phyloP scores from a whole-genome alignment of 2,113 vertebrate genomes.

The Paedocypris sp. region DNA sequence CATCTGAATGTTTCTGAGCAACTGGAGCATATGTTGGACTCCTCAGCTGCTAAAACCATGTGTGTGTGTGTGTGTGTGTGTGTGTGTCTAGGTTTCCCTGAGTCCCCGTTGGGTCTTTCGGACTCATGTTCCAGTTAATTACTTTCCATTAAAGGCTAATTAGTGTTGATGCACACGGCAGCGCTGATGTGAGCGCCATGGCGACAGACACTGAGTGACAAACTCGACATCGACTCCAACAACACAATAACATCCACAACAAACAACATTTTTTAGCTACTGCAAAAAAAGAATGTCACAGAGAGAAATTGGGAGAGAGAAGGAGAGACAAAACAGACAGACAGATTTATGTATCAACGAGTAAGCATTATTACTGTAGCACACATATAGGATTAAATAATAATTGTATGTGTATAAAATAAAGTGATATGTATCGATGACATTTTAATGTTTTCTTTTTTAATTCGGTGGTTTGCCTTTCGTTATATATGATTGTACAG shows the following conservation, averaged over 20 bases:
- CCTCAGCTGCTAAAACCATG: slow-evolving; percentile 6
- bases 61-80: slow-evolving; percentile 11
- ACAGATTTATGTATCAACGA: too few relatives aligned
- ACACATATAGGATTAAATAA: too few relatives aligned
- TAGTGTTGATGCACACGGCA: slow-evolving; percentile 30
- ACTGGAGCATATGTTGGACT: slow-evolving; percentile 12
- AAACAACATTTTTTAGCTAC: not conserved
- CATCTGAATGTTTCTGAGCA: slow-evolving; percentile 20
- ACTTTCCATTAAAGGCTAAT: slow-evolving; percentile 42
- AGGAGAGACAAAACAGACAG: too few relatives aligned
- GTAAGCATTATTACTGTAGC: too few relatives aligned
- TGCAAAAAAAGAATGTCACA: not conserved
- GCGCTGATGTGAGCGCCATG: not conserved
- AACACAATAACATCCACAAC: not conserved
- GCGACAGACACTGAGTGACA: slow-evolving; percentile 7
- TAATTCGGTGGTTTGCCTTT: too few relatives aligned
- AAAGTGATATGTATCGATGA: too few relatives aligned
- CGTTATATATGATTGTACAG: too few relatives aligned
- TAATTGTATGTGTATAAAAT: too few relatives aligned
- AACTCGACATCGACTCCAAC: not conserved
- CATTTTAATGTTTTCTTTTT: too few relatives aligned
- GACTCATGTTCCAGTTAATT: slow-evolving; percentile 37
- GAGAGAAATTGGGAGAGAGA: too few relatives aligned
- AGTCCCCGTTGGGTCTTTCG: not conserved
- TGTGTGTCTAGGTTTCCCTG: not conserved